phyloP scores from a whole-genome alignment of 2,113 vertebrate species.

The Cyrtonyx montezumae region DNA sequence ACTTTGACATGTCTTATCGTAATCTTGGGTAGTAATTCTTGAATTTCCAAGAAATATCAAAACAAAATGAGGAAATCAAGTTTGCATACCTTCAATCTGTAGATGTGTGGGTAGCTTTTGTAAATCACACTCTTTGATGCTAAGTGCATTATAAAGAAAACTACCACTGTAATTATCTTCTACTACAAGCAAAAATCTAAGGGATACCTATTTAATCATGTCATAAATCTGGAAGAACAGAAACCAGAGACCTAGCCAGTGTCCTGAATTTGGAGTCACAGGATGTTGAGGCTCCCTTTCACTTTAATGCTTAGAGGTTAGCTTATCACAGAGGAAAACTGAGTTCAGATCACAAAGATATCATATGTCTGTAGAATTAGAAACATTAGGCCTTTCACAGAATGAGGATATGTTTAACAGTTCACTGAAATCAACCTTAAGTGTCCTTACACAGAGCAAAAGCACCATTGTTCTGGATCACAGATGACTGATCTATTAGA shows the following conservation, averaged over 20 bases:
- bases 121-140: not conserved
- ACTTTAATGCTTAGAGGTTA: not conserved
- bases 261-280: not conserved
- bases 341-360: not conserved
- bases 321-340: not conserved
- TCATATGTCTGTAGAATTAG: not conserved
- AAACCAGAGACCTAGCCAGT: not conserved
- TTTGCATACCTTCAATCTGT: not conserved
- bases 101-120: not conserved
- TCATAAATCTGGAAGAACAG: not conserved
- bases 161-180: too few relatives aligned
- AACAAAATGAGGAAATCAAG: not conserved
- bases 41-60: not conserved
- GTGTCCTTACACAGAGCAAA: not conserved
- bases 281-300: not conserved
- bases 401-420: not conserved
- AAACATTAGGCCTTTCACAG: not conserved
- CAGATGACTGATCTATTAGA: not conserved
- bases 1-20: not conserved
- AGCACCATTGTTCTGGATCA: not conserved
- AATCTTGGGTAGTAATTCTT: not conserved
- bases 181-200: not conserved
- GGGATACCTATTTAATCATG: not conserved
- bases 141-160: not conserved
- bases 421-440: not conserved